phyloP scores from a whole-genome alignment of 2,888 invertebrate genomes.

The Eupithecia dodoneata region DNA sequence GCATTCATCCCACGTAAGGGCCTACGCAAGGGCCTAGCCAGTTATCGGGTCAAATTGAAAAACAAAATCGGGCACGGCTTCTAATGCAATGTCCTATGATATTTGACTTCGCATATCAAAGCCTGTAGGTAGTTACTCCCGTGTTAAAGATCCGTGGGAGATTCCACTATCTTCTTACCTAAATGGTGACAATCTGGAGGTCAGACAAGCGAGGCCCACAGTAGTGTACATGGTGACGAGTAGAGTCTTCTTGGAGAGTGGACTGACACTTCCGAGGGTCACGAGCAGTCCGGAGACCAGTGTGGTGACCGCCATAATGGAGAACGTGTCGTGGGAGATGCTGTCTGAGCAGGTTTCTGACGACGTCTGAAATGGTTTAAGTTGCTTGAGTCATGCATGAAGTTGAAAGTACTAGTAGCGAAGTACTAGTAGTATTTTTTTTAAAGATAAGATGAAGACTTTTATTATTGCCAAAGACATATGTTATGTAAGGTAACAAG shows the following conservation, averaged over 20 bases:
- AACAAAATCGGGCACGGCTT: no score
- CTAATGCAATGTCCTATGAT: no score
- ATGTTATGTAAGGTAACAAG: no score
- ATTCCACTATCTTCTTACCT: slow-evolving; percentile 50
- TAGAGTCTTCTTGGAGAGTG: slow-evolving; percentile 67
- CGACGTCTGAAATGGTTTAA: slow-evolving; percentile 50
- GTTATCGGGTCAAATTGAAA: no score
- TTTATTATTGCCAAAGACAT: no score
- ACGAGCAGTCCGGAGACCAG: slow-evolving; percentile 67
- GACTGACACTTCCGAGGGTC: slow-evolving; percentile 61
- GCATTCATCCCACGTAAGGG: no score
- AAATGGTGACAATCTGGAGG: slow-evolving; percentile 62
- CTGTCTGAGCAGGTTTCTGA: slow-evolving; percentile 58
- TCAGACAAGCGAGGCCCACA: slow-evolving; percentile 62
- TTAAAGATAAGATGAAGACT: no score
- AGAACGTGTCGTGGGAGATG: slow-evolving; percentile 67
- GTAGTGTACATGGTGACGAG: slow-evolving; percentile 64
- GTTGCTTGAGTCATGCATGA: background rate
- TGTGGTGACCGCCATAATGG: slow-evolving; percentile 68
- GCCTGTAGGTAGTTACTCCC: background rate
- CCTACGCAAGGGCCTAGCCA: background rate
- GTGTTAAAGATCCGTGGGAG: background rate
- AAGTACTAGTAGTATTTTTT: background rate
- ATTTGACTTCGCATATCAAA: no score
- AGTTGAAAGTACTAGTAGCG: background rate